These are phyloP conservation scores for Patella pellucida DNA, from an alignment of 2,888 invertebrate genomes.

Conservation along the genomic window DNA sequence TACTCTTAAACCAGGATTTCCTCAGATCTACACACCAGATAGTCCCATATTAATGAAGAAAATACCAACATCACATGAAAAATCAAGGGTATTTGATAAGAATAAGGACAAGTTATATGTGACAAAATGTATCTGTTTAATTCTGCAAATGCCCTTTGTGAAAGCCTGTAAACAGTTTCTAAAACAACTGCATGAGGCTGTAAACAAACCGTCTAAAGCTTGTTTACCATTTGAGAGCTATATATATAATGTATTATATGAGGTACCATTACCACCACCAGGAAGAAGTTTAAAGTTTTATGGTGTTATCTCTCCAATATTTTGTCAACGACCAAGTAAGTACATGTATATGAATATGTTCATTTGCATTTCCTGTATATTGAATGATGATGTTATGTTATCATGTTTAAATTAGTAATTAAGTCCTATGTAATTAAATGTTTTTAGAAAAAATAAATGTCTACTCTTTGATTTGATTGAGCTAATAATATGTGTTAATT, in stretches of 20 bases:
- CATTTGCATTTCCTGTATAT: too few relatives aligned
- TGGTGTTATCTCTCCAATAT: conserved; percentile 71
- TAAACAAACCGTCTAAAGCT: conserved; percentile 52
- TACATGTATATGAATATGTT: conserved; percentile 25
- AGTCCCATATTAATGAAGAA: conserved; percentile 35
- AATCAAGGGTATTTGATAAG: conserved; percentile 80
- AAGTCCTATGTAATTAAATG: too few relatives aligned
- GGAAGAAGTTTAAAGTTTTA: conserved; percentile 85
- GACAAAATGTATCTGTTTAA: conserved; percentile 93
- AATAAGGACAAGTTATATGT: conserved; percentile 94
- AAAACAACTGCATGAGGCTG: conserved; percentile 58
- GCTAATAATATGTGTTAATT: too few relatives aligned
- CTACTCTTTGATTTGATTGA: too few relatives aligned
- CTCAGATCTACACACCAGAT: conserved; percentile 19
- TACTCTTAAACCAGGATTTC: conserved; percentile 15
- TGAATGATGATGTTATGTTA: too few relatives aligned
- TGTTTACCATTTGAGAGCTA: conserved; percentile 85
- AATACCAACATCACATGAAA: conserved; percentile 32
- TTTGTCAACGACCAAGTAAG: conserved; percentile 69
- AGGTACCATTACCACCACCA: conserved; percentile 89
- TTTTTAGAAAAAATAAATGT: too few relatives aligned
- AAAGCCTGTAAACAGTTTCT: conserved; percentile 53
- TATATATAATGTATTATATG: conserved; percentile 94
- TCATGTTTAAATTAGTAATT: too few relatives aligned
- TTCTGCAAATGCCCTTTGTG: conserved; percentile 89